phyloP scores from a whole-genome alignment of 2,113 vertebrate species.

The Plecturocebus donacophilus region DNA sequence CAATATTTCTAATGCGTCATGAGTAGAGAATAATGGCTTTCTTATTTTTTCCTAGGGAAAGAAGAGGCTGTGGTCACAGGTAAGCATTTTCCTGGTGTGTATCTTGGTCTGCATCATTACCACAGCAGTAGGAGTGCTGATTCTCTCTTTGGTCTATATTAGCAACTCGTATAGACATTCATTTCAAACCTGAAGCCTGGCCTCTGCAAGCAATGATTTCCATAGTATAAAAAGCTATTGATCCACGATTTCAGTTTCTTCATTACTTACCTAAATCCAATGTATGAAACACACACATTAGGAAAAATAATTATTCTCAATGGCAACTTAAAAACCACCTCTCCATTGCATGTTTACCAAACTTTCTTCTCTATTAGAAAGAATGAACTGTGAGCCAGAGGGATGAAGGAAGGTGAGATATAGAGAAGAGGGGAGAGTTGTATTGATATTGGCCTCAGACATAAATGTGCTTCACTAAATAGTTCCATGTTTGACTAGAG shows the following conservation, averaged over 20 bases:
- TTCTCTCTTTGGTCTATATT: constrained; percentile 70
- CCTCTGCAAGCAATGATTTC: neutral
- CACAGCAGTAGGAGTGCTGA: constrained; percentile 67
- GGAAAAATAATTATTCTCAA: neutral
- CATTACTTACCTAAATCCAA: constrained; percentile 81
- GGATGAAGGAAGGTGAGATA: neutral
- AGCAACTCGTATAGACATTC: fast-evolving
- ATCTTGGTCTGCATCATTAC: constrained; percentile 80
- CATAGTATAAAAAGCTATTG: neutral
- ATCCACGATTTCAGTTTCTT: constrained; percentile 82
- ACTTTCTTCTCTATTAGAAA: neutral
- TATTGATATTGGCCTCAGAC: neutral
- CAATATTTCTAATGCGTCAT: neutral
- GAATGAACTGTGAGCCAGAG: neutral
- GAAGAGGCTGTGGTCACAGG: constrained; percentile 67
- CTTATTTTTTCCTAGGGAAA: constrained; percentile 58
- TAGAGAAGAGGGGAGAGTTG: neutral
- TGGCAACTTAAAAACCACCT: neutral
- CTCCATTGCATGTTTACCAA: neutral
- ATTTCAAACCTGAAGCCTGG: fast-evolving
- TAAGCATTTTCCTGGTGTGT: constrained; percentile 80
- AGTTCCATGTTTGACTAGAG: neutral
- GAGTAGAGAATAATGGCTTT: neutral
- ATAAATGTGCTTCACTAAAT: neutral
- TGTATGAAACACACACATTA: constrained; percentile 62